Base-by-base conservation (phyloP, 23 tunicate genomes). In the Oikopleura albicans region DNA sequence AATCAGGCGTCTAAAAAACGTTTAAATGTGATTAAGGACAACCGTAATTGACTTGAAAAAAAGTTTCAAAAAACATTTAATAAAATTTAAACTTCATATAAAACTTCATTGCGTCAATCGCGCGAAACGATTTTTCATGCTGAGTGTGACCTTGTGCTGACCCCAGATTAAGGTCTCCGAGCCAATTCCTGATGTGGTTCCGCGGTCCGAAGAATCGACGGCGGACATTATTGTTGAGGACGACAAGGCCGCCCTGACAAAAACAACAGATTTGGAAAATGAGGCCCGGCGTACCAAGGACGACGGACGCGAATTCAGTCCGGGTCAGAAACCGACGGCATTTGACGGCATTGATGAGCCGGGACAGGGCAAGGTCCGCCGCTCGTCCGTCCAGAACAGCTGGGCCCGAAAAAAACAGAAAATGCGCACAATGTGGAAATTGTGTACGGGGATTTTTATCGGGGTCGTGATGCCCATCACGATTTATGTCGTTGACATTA, bases 401-500 rank as follows among this genome's bases (percentile, higher is more conserved):
- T 71, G 79, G 79, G 37, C 79, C 4, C 33, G 79, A 29, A 71
- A 71, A 71, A 71, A 29, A 29, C 79, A 71, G 27, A 71, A 71
- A 71, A 22, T 71, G 34, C 79, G 79, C 27, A 16, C 34, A 4
- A 27, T 71, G 33, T 71, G 79, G 79, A 71, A 71, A 71, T 29
- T 71, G 37, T 71, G 35, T 28, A 39, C 85, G 40, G 89, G 87
- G 34, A 83, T 85, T 66, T 66, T 86, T 40, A 84, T 87, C 16
- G 86, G 90, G 40, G 89, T 92, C 40, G 33, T 92, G 33, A 85
- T 89, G 38, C 92, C 92, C 16, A 90, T 92, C 76, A 84, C 89
- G 0, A 85, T 92, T 36, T 92, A 89, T 79, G 88, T 87, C 39
- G 87, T 91, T 84, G 97, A 92, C 57, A 90, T 89, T 86, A 87